phyloP scores from a whole-genome alignment of 2,113 vertebrate species.

The Cryptotis parvus region DNA sequence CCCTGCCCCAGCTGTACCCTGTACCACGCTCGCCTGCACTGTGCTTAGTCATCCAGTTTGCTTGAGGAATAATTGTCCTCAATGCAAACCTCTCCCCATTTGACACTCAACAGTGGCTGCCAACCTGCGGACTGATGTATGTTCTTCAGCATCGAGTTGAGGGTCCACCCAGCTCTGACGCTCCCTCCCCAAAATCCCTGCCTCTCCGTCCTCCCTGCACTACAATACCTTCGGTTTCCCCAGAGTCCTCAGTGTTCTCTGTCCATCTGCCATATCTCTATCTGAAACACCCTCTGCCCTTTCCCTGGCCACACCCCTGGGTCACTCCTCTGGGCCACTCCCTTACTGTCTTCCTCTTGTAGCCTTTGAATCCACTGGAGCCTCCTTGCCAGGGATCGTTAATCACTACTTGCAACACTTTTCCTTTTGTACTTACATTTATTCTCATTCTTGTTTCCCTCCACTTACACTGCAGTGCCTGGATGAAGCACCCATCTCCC shows the following conservation, averaged over 20 bases:
- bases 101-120: too few species aligned
- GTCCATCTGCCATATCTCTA: rapidly evolving
- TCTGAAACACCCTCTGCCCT: not conserved
- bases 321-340: not conserved
- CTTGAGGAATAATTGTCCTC: not conserved
- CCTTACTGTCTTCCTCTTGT: not conserved
- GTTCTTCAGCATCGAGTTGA: not conserved
- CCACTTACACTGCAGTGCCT: not conserved
- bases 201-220: not conserved
- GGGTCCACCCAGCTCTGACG: not conserved
- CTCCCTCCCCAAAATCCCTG: too few species aligned
- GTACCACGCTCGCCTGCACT: not conserved
- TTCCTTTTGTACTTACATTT: not conserved
- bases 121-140: too few species aligned
- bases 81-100: not conserved
- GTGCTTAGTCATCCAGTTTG: not conserved
- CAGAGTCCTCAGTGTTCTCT: not conserved
- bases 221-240: not conserved
- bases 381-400: not conserved
- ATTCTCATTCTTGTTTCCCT: not conserved
- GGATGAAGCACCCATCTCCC: not conserved
- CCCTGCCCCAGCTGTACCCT: not conserved
- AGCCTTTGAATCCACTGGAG: not conserved
- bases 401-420: not conserved
- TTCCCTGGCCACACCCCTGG: not conserved